These are phyloP conservation scores for Channallabes apus DNA, from an alignment of 2,797 vertebrate genomes.

Conservation along the genomic window DNA sequence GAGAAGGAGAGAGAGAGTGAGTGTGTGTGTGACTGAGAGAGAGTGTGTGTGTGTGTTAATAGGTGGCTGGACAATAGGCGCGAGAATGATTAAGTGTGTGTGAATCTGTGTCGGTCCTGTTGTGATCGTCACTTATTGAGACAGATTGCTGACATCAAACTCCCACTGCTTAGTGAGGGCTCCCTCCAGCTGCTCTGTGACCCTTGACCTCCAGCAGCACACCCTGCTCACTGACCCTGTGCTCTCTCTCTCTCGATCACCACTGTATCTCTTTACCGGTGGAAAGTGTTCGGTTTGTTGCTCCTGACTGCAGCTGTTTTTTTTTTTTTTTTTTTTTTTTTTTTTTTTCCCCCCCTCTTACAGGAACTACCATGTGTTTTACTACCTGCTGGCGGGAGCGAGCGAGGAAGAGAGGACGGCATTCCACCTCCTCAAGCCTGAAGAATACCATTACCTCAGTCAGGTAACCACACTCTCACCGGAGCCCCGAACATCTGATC, in stretches of 20 bases:
- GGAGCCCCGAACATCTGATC: not conserved
- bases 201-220: conserved; percentile 45
- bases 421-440: conserved; percentile 93
- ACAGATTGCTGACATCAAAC: conserved; percentile 60
- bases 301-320: conserved; percentile 20
- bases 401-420: conserved; percentile 90
- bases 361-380: conserved; percentile 99
- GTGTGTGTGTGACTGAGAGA: not conserved
- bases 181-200: conserved; percentile 49
- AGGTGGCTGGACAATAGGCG: not conserved
- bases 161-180: conserved; percentile 27
- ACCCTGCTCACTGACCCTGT: conserved; percentile 1
- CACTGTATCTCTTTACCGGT: not conserved
- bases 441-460: conserved; percentile 98
- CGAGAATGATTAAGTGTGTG: not conserved
- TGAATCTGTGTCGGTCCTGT: not conserved
- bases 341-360: conserved; percentile 18
- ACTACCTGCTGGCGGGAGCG: conserved; percentile 97
- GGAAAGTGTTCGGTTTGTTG: conserved; percentile 3
- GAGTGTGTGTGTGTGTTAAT: not conserved
- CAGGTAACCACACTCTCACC: conserved; percentile 76
- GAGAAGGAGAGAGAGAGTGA: too few species aligned
- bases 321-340: conserved; percentile 26
- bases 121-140: conserved; percentile 56
- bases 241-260: not conserved